phyloP scores from a whole-genome alignment of 2,888 invertebrate genomes.

The Criorhina ranunculi region DNA sequence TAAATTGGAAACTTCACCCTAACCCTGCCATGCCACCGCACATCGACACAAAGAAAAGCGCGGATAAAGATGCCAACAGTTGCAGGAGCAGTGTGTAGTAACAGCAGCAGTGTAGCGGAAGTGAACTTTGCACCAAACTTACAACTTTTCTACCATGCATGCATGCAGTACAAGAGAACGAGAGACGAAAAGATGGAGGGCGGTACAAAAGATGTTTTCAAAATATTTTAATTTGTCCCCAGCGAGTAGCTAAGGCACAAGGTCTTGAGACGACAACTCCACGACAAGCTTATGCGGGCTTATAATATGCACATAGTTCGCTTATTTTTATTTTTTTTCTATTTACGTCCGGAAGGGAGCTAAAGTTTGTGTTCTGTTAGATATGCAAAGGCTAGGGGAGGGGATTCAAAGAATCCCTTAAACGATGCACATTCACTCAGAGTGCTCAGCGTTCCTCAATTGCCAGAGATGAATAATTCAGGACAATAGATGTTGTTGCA shows the following conservation, averaged over 20 bases:
- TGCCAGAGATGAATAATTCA: constrained; percentile 74
- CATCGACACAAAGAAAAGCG: constrained; percentile 31
- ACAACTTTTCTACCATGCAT: constrained; percentile 66
- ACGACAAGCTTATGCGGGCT: constrained; percentile 55
- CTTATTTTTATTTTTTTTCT: constrained; percentile 38
- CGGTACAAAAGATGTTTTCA: constrained; percentile 72
- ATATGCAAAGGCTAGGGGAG: constrained; percentile 48
- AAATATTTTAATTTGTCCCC: constrained; percentile 77
- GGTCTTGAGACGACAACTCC: constrained; percentile 63
- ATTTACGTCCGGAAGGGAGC: constrained; percentile 34
- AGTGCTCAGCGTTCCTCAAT: constrained; percentile 70
- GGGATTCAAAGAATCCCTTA: constrained; percentile 69
- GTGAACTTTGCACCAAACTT: constrained; percentile 75
- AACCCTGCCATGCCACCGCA: constrained; percentile 4
- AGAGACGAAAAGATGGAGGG: constrained; percentile 1
- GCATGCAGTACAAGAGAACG: constrained; percentile 29
- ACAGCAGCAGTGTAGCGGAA: constrained; percentile 58
- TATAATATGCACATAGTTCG: constrained; percentile 53
- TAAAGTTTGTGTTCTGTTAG: constrained; percentile 59
- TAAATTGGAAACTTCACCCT: constrained; percentile 63
- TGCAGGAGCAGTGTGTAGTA: constrained; percentile 51
- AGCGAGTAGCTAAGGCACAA: constrained; percentile 58
- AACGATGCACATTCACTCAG: constrained; percentile 72
- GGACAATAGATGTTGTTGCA: constrained; percentile 74
- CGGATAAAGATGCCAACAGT: constrained; percentile 65